Conservation (phyloP, 1,140 invertebrate species). For the Trialeurodes vaporariorum region DNA sequence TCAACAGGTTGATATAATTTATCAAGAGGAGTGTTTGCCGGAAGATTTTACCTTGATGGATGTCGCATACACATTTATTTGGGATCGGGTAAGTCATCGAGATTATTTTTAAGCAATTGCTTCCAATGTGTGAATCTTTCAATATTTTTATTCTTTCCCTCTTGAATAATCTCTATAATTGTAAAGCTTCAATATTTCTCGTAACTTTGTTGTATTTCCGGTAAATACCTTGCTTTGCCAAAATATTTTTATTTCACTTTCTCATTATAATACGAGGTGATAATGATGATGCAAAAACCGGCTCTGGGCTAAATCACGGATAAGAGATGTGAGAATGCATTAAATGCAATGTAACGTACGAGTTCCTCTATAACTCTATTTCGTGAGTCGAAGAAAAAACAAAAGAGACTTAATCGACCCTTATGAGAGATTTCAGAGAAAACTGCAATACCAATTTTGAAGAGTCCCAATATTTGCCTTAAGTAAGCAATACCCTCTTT, state of each 20-base stretch:
- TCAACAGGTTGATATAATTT: conserved; percentile 37
- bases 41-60: conserved; percentile 48
- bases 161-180: not conserved
- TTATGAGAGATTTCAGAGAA: too few species aligned
- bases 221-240: not conserved
- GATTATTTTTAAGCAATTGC: not conserved
- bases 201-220: not conserved
- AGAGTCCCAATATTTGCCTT: too few species aligned
- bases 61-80: conserved; percentile 49
- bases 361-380: too few species aligned
- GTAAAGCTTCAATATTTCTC: not conserved
- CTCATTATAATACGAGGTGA: too few species aligned
- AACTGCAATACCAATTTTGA: too few species aligned
- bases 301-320: too few species aligned
- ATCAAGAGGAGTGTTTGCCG: conserved; percentile 39
- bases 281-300: too few species aligned
- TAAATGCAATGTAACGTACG: too few species aligned
- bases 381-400: too few species aligned
- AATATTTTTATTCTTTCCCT: not conserved
- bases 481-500: too few species aligned
- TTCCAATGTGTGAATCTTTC: not conserved
- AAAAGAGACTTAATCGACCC: too few species aligned
- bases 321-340: too few species aligned
- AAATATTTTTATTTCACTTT: not conserved
- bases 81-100: conserved; percentile 41